These are phyloP conservation scores for Chymomyza amoena DNA, from an alignment of 2,888 invertebrate species.

Conservation along the genomic window DNA sequence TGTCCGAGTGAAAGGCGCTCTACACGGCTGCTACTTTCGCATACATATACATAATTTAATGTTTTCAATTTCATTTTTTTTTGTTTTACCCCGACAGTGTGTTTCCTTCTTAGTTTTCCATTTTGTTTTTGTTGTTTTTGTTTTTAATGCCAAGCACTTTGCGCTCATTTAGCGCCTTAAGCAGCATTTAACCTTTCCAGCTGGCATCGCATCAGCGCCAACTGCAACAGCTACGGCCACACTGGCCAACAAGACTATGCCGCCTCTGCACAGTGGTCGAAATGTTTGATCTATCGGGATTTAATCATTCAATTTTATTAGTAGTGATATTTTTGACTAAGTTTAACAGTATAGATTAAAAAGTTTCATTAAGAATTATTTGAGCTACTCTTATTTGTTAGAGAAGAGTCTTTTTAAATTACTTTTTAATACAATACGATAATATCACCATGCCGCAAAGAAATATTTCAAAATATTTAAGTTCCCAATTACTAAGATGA, in stretches of 20 bases:
- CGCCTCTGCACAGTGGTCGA: too few relatives aligned
- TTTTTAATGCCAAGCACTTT: constrained; percentile 23
- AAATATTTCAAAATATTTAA: too few relatives aligned
- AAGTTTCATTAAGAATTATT: too few relatives aligned
- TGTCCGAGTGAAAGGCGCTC: constrained; percentile 17
- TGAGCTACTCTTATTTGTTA: too few relatives aligned
- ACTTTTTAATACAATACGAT: too few relatives aligned
- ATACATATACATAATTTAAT: constrained; percentile 24
- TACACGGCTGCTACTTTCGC: not conserved
- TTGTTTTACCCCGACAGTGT: not conserved
- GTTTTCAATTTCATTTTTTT: constrained; percentile 8
- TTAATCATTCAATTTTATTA: too few relatives aligned
- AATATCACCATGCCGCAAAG: too few relatives aligned
- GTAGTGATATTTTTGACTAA: too few relatives aligned
- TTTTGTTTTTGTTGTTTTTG: not conserved
- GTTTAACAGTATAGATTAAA: too few relatives aligned
- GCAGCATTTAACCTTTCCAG: constrained; percentile 32
- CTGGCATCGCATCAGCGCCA: constrained; percentile 8
- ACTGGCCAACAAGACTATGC: not conserved
- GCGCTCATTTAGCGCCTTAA: constrained; percentile 29
- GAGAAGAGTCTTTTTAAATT: too few relatives aligned
- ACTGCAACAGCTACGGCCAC: constrained; percentile 3
- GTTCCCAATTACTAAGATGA: too few relatives aligned
- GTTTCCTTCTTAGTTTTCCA: not conserved
- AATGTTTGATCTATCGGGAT: too few relatives aligned